Evolutionary conservation across 2,113 vertebrate species (phyloP).

Genomic region (Centropristis striata): DNA sequence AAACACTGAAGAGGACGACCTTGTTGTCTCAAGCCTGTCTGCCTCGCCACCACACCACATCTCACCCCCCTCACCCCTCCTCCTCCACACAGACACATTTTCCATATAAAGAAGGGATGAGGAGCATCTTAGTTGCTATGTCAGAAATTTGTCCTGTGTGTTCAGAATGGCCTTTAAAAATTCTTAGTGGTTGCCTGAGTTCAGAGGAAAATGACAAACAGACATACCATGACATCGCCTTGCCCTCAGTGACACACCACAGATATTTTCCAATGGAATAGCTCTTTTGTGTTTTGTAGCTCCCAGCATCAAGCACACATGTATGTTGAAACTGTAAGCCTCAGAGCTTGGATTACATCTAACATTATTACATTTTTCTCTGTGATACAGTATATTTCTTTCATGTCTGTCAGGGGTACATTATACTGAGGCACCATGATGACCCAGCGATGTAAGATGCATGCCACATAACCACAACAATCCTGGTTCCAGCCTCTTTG

Average conservation of each 20-base stretch:
- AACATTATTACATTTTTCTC: background rate
- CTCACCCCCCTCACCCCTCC: too few relatives aligned
- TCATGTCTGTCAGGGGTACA: conserved; percentile 3
- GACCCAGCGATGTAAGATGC: background rate
- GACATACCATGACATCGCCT: conserved; percentile 7
- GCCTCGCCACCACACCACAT: too few relatives aligned
- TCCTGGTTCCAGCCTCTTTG: background rate
- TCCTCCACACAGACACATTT: background rate
- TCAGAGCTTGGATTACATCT: background rate
- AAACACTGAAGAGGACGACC: too few relatives aligned
- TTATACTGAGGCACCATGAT: background rate
- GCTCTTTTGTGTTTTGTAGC: conserved; percentile 21
- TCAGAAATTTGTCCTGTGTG: conserved; percentile 6
- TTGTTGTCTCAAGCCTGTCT: too few relatives aligned
- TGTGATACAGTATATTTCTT: background rate
- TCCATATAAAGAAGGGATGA: background rate
- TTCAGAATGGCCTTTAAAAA: conserved; percentile 5
- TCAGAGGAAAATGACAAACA: conserved; percentile 29
- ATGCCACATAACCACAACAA: background rate
- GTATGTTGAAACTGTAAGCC: background rate
- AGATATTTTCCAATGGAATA: conserved; percentile 26
- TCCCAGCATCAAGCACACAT: background rate
- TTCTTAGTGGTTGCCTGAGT: conserved; percentile 14
- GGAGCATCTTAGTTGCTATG: background rate
- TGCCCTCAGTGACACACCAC: conserved; percentile 26